phyloP scores from a whole-genome alignment of 2,888 invertebrate species.

The Leptopilina drosophilae region DNA sequence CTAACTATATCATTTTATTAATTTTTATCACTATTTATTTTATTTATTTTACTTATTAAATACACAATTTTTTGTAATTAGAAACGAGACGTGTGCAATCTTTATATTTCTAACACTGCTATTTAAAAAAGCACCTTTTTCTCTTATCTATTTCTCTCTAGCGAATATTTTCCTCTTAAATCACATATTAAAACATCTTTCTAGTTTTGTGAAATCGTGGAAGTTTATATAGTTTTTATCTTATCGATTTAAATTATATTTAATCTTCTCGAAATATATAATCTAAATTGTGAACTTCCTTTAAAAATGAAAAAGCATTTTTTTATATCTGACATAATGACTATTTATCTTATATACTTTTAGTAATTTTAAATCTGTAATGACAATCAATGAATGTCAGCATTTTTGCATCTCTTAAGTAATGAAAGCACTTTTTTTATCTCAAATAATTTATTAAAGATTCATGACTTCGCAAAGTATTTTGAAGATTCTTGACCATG shows the following conservation, averaged over 20 bases:
- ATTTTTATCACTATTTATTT: too few relatives aligned
- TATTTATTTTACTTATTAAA: too few relatives aligned
- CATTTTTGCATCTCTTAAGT: too few relatives aligned
- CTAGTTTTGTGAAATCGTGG: conserved; percentile 13
- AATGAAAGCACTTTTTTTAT: background rate
- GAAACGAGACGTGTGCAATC: too few relatives aligned
- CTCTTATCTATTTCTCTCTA: background rate
- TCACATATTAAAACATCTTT: conserved; percentile 18
- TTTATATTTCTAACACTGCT: background rate
- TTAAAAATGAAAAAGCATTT: conserved; percentile 21
- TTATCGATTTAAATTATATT: background rate
- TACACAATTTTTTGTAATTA: too few relatives aligned
- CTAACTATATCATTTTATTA: too few relatives aligned
- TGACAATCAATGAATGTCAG: too few relatives aligned
- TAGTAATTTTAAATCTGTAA: too few relatives aligned
- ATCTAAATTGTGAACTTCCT: background rate
- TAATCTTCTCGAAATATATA: background rate
- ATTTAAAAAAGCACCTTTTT: background rate
- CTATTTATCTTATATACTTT: too few relatives aligned
- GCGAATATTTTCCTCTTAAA: background rate
- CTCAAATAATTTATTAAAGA: background rate
- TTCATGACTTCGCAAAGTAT: background rate
- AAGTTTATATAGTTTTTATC: background rate
- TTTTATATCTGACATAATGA: background rate
- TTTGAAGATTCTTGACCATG: background rate